Evolutionary conservation across 2,797 vertebrate genomes (phyloP), one percentile per base, ranked within the genome.

Genomic region (Anolis apletophallus): DNA sequence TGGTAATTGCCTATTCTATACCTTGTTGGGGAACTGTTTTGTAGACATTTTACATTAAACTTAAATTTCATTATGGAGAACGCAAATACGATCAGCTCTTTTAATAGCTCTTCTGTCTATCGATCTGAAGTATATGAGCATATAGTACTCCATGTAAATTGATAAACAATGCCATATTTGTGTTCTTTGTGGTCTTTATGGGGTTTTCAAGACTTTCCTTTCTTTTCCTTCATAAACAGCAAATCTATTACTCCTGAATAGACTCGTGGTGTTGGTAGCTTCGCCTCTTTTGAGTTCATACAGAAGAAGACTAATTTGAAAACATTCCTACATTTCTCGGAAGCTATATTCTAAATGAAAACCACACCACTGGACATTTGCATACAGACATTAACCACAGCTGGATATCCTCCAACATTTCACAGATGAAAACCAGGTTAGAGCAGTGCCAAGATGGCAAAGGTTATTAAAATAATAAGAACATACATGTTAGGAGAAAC

Each of bases 61-160:
- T 67, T 73, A 83, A 79, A 86, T 86, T 88, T 88, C 80, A 83
- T 86, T 86, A 88, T 64, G 75, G 80, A 74, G 80, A 86, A 82
- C 57, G 40, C 80, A 82, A 82, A 86, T 84, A 83, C n/a, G 21
- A 85, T 86, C 88, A 79, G 57, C 74, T 83, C 57, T 82, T 85
- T 88, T 79, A 86, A 88, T 82, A 83, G 80, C 80, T 74, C 46
- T 61, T 73, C 68, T 88, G 84, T 32, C 80, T 79, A 82, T 83
- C 68, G 80, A 83, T 68, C 84, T 74, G 80, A 83, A 74, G 68
- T 80, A 84, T 75, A 88, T 40, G 46, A 64, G 81, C 16, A 34
- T 36, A 68, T 32, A 82, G 55, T 73, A 34, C 80, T 83, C 69
- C 57, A 67, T 79, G 55, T 23, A 88, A 86, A 77, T 54, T 52